phyloP scores from a whole-genome alignment of 2,888 invertebrate genomes.

The Steinernema carpocapsae region DNA sequence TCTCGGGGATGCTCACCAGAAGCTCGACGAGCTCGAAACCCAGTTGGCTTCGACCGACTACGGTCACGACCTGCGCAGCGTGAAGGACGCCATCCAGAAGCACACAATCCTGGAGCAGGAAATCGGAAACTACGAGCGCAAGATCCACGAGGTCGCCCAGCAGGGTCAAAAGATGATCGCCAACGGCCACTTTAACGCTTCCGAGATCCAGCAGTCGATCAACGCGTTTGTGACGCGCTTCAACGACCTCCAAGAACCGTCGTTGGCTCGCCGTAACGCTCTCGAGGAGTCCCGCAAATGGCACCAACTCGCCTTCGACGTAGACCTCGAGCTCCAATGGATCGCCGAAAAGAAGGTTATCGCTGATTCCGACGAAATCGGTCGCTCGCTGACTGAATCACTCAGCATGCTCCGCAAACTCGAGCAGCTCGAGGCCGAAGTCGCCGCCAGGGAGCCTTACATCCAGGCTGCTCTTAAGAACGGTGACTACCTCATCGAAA shows the following conservation, averaged over 20 bases:
- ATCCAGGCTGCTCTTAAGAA: slow-evolving; percentile 82
- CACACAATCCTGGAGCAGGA: slow-evolving; percentile 79
- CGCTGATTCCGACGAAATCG: slow-evolving; percentile 78
- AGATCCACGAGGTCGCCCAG: slow-evolving; percentile 77
- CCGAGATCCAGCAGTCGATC: slow-evolving; percentile 81
- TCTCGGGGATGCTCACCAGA: slow-evolving; percentile 86
- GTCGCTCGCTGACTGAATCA: slow-evolving; percentile 87
- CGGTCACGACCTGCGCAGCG: slow-evolving; percentile 86
- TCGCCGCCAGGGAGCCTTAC: slow-evolving; percentile 83
- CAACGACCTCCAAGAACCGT: slow-evolving; percentile 70
- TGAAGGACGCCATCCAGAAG: slow-evolving; percentile 82
- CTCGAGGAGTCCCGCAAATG: slow-evolving; percentile 86
- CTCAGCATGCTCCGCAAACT: slow-evolving; percentile 91
- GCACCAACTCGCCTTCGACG: slow-evolving; percentile 91
- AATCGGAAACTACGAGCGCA: slow-evolving; percentile 80
- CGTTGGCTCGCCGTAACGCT: slow-evolving; percentile 75
- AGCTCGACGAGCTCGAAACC: slow-evolving; percentile 83
- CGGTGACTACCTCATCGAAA: slow-evolving; percentile 79
- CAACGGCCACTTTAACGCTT: slow-evolving; percentile 91
- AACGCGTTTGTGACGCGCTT: slow-evolving; percentile 71
- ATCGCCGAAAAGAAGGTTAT: slow-evolving; percentile 85
- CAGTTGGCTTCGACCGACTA: slow-evolving; percentile 76
- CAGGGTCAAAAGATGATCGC: slow-evolving; percentile 83
- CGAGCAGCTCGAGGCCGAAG: slow-evolving; percentile 84
- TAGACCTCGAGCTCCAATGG: slow-evolving; percentile 92